A percentile compares a stretch with the other conserved stretches of the same genome.
phyloP scores from a whole-genome alignment of 2,113 vertebrate species.

The Sceloporus undulatus region DNA sequence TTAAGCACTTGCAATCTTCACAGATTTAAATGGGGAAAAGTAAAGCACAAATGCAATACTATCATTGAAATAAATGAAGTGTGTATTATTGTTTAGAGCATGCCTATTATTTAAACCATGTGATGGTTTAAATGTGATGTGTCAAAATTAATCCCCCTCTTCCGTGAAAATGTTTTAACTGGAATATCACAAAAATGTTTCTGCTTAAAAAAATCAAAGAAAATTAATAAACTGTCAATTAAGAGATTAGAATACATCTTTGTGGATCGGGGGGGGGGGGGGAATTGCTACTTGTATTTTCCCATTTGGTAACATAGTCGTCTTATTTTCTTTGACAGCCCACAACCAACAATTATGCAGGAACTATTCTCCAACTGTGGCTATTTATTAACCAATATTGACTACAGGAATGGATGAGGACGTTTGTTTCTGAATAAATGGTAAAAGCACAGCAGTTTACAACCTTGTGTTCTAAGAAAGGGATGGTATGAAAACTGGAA shows the following conservation, averaged over 20 bases:
- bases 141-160: neutral
- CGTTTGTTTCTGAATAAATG: neutral
- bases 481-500: neutral
- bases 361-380: neutral
- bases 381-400: slow-evolving; percentile 17
- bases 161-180: neutral
- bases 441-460: neutral
- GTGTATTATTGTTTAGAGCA: neutral
- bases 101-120: neutral
- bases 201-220: neutral
- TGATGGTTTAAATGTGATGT: neutral
- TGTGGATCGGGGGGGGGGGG: too few relatives aligned
- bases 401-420: neutral
- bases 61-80: neutral
- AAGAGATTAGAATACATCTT: neutral
- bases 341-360: neutral
- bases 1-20: slow-evolving; percentile 6
- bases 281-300: neutral
- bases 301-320: neutral
- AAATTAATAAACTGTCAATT: neutral
- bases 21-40: neutral
- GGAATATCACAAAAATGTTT: neutral
- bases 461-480: neutral
- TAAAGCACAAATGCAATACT: neutral
- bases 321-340: neutral